A percentile compares a stretch with the other conserved stretches of the same genome.
Evolutionary conservation across 2,113 vertebrate species (phyloP).

Genomic region (Pica pica): DNA sequence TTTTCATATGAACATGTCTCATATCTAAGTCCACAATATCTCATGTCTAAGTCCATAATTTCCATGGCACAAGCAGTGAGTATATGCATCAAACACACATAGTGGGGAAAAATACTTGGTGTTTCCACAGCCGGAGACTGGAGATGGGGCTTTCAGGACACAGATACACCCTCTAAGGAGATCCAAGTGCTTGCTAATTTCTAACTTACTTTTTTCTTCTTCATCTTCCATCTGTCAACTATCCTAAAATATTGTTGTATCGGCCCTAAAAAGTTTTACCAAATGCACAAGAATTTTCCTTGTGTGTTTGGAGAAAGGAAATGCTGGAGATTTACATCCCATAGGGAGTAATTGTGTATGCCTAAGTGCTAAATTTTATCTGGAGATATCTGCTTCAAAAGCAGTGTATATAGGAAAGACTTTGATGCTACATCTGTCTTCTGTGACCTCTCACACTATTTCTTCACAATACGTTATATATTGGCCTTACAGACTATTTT

Average conservation of each 20-base stretch:
- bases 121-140: not conserved
- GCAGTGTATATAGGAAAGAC: not conserved
- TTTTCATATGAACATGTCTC: not conserved
- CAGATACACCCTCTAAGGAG: not conserved
- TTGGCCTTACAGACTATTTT: not conserved
- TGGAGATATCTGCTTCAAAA: not conserved
- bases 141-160: not conserved
- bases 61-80: not conserved
- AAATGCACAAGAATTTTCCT: not conserved
- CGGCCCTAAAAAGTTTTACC: not conserved
- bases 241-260: not conserved
- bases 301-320: not conserved
- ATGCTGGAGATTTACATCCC: not conserved
- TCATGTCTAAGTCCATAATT: not conserved
- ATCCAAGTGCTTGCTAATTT: not conserved
- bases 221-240: not conserved
- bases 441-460: not conserved
- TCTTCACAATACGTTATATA: not conserved
- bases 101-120: not conserved
- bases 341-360: not conserved
- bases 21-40: not conserved
- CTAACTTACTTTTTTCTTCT: not conserved
- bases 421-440: not conserved
- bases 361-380: not conserved
- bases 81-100: not conserved